A percentile compares a stretch with the other conserved stretches of the same genome.
Evolutionary conservation across 2,113 vertebrate species (phyloP).

Genomic region (Monopterus albus): DNA sequence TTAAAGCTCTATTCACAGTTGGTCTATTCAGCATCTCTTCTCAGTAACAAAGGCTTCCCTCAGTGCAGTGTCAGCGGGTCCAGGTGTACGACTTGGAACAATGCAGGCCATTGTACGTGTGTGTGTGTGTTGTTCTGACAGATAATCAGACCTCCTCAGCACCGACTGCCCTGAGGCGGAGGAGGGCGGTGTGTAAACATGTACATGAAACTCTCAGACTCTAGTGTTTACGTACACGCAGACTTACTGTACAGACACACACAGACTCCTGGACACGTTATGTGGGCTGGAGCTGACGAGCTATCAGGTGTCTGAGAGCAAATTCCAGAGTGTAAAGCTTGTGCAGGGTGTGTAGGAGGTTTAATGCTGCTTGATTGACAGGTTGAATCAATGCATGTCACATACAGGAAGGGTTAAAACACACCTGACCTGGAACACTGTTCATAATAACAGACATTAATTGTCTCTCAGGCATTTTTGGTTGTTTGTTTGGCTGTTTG

Average conservation of each 20-base stretch:
- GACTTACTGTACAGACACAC: conserved; percentile 10
- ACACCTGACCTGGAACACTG: background rate
- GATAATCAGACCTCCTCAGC: conserved; percentile 7
- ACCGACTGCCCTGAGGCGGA: conserved; percentile 3
- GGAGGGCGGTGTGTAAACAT: conserved; percentile 8
- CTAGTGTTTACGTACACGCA: background rate
- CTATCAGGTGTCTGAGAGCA: conserved; percentile 58
- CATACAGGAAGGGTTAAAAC: background rate
- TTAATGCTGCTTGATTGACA: background rate
- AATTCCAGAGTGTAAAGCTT: conserved; percentile 55
- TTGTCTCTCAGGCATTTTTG: no score
- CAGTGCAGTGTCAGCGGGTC: conserved; percentile 29
- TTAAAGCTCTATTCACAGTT: conserved; percentile 8
- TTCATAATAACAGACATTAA: no score
- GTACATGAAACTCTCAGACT: conserved; percentile 5
- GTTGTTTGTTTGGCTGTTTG: no score
- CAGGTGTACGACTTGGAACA: conserved; percentile 23
- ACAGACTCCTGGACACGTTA: background rate
- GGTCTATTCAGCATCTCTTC: background rate
- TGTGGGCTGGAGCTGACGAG: conserved; percentile 9
- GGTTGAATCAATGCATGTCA: background rate
- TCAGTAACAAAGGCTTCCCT: conserved; percentile 8
- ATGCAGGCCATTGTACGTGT: conserved; percentile 23
- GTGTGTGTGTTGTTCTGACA: conserved; percentile 7
- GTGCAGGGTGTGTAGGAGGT: conserved; percentile 9